phyloP scores from a whole-genome alignment of 2,113 vertebrate genomes.

The Bucco capensis region DNA sequence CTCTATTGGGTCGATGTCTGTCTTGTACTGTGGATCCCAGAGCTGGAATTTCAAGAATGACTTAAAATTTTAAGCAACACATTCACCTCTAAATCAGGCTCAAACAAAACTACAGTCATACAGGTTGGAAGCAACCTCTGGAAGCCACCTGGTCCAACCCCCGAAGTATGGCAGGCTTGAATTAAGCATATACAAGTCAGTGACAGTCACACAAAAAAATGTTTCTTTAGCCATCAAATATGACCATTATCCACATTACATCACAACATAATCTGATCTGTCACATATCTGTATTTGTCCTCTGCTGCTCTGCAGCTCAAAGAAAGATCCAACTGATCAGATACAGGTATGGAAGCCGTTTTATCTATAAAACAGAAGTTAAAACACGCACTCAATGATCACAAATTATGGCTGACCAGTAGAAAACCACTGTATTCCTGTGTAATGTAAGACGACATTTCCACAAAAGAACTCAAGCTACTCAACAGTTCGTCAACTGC shows the following conservation, averaged over 20 bases:
- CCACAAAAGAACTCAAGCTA: not conserved
- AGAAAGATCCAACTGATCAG: not conserved
- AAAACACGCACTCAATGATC: not conserved
- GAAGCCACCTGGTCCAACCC: not conserved
- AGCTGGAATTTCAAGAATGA: not conserved
- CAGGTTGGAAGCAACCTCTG: not conserved
- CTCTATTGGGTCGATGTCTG: not conserved
- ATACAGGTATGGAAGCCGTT: not conserved
- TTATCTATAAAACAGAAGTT: not conserved
- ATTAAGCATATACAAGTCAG: not conserved
- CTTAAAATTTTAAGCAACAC: not conserved
- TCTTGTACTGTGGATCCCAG: not conserved
- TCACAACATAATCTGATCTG: not conserved
- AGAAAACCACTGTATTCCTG: not conserved
- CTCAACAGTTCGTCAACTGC: not conserved
- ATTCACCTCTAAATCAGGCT: not conserved
- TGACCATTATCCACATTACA: not conserved
- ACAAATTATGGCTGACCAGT: not conserved
- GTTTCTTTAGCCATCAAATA: not conserved
- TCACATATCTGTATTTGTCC: not conserved
- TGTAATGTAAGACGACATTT: not conserved
- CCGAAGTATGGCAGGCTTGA: not conserved
- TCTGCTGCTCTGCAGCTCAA: not conserved
- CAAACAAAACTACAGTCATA: not conserved
- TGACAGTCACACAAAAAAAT: not conserved